phyloP scores from a whole-genome alignment of 2,113 vertebrate genomes.

The Picathartes gymnocephalus region DNA sequence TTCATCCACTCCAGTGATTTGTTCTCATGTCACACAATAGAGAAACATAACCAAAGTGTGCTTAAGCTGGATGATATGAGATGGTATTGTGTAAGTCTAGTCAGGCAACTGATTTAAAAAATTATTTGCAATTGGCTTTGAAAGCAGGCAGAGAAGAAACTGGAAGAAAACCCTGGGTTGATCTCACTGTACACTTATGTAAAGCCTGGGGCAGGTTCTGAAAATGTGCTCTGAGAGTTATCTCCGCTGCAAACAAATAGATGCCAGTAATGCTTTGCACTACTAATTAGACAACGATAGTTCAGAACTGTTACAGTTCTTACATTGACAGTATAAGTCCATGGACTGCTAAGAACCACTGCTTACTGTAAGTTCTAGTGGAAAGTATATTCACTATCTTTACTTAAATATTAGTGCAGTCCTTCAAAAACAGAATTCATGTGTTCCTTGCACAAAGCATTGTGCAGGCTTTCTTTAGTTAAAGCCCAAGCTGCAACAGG shows the following conservation, averaged over 20 bases:
- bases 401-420: background rate
- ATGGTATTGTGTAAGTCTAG: background rate
- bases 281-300: background rate
- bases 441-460: background rate
- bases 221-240: background rate
- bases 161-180: background rate
- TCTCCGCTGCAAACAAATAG: background rate
- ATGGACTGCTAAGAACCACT: background rate
- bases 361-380: background rate
- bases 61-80: background rate
- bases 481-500: background rate
- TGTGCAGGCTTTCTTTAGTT: background rate
- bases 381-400: background rate
- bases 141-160: constrained; percentile 6
- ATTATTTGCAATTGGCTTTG: background rate
- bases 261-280: background rate
- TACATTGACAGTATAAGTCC: rapidly evolving
- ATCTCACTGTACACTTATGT: background rate
- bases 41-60: background rate
- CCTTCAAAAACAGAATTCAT: background rate
- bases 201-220: background rate
- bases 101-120: background rate
- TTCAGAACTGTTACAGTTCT: background rate
- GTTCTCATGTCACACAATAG: background rate
- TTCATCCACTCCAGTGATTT: background rate